Percentiles rank a stretch among this genome's conserved stretches.
Evolutionary conservation across 2,113 vertebrate genomes (phyloP).

Genomic region (Triplophysa tibetana): DNA sequence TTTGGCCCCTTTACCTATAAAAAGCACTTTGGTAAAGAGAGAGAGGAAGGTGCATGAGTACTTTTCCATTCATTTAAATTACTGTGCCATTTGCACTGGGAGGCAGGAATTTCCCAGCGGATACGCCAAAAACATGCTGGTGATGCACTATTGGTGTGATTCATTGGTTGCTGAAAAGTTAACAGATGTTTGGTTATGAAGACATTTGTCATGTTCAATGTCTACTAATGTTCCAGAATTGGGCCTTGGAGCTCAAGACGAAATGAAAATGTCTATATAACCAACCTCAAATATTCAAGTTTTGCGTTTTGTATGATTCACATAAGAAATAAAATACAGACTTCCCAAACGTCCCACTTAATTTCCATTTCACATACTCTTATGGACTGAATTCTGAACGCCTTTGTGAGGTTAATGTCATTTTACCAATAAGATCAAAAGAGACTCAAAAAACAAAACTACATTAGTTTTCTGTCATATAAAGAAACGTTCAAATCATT

Average conservation of each 20-base stretch:
- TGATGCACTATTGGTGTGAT: slow-evolving; percentile 65
- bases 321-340: slow-evolving; percentile 13
- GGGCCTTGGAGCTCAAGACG: background rate
- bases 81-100: slow-evolving; percentile 54
- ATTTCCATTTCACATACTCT: background rate
- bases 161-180: slow-evolving; percentile 67
- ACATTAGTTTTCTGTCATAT: slow-evolving; percentile 12
- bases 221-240: slow-evolving; percentile 50
- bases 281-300: background rate
- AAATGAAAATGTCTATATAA: slow-evolving; percentile 4
- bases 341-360: background rate
- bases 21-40: slow-evolving; percentile 7
- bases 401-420: background rate
- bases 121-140: slow-evolving; percentile 61
- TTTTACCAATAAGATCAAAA: background rate
- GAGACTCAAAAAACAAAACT: background rate
- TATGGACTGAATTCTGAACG: background rate
- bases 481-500: slow-evolving; percentile 19
- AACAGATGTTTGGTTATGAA: slow-evolving; percentile 69
- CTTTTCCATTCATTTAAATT: slow-evolving; percentile 65
- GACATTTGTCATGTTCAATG: slow-evolving; percentile 66
- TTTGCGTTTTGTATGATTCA: slow-evolving; percentile 17
- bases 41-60: slow-evolving; percentile 53
- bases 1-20: slow-evolving; percentile 48
- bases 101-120: slow-evolving; percentile 66